Evolutionary conservation across 2,113 vertebrate genomes (phyloP).

Genomic region (Xenus cinereus): DNA sequence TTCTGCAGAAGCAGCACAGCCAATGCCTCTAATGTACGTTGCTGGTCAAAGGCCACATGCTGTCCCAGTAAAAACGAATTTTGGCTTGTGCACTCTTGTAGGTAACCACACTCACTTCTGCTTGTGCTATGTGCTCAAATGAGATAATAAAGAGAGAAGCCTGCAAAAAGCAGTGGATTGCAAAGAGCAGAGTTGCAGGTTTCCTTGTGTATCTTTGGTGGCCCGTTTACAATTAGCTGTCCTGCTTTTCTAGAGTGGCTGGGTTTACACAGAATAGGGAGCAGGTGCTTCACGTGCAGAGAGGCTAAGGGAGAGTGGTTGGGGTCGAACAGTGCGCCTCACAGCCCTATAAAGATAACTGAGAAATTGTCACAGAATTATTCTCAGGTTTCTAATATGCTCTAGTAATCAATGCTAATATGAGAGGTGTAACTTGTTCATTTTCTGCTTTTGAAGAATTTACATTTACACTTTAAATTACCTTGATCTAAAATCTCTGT

Average conservation of each 20-base stretch:
- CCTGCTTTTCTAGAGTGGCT: not conserved
- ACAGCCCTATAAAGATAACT: not conserved
- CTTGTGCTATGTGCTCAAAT: not conserved
- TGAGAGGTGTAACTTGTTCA: not conserved
- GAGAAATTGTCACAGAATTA: not conserved
- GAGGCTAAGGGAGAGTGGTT: not conserved
- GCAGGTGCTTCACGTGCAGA: not conserved
- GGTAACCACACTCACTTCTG: not conserved
- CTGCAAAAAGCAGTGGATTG: not conserved
- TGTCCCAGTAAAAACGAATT: not conserved
- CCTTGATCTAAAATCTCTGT: accelerated
- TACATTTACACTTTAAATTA: not conserved
- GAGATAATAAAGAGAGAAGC: not conserved
- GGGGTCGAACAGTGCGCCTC: accelerated
- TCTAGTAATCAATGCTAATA: not conserved
- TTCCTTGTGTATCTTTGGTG: not conserved
- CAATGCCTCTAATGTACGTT: not conserved
- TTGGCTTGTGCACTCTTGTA: not conserved
- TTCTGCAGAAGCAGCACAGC: not conserved
- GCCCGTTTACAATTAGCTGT: not conserved
- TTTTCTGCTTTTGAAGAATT: not conserved
- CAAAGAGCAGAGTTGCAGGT: not conserved
- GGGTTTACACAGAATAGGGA: not conserved
- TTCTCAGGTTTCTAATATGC: not conserved
- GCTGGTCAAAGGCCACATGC: not conserved